These are phyloP conservation scores for Ailurus styani DNA, from an alignment of 2,113 vertebrate genomes.

Conservation along the genomic window DNA sequence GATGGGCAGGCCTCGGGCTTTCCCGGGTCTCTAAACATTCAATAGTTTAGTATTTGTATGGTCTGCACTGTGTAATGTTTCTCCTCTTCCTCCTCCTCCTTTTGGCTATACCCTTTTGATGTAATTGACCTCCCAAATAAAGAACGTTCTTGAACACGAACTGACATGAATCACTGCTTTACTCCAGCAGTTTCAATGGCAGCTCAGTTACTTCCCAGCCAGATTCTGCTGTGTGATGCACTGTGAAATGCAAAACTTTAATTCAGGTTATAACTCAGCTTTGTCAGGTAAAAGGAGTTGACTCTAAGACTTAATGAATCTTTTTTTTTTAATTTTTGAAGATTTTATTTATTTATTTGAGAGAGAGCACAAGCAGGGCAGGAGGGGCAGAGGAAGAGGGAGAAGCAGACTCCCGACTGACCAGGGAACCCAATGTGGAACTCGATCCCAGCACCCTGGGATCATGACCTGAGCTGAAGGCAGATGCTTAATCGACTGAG, in stretches of 20 bases:
- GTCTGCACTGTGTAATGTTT: not conserved
- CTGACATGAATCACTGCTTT: not conserved
- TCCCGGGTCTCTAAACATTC: not conserved
- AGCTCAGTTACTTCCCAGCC: not conserved
- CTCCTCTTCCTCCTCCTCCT: not conserved
- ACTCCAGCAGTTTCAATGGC: not conserved
- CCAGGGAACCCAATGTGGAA: not conserved
- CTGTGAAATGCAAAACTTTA: not conserved
- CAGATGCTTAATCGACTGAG: not conserved
- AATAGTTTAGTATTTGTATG: not conserved
- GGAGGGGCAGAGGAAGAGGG: not conserved
- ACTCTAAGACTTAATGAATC: not conserved
- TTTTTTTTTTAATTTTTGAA: too few relatives aligned
- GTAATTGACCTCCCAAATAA: not conserved
- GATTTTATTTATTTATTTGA: not conserved
- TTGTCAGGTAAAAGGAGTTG: not conserved
- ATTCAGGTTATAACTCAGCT: not conserved
- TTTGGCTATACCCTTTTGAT: not conserved
- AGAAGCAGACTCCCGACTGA: not conserved
- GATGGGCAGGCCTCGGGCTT: not conserved
- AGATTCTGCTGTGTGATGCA: not conserved
- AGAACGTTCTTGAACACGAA: not conserved
- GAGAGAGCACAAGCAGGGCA: not conserved
- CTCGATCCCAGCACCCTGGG: not conserved
- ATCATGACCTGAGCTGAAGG: not conserved